Percentiles rank a stretch among this genome's conserved stretches.
These are phyloP conservation scores for Sebastes nivosus DNA, from an alignment of 2,797 vertebrate species.

Conservation along the genomic window DNA sequence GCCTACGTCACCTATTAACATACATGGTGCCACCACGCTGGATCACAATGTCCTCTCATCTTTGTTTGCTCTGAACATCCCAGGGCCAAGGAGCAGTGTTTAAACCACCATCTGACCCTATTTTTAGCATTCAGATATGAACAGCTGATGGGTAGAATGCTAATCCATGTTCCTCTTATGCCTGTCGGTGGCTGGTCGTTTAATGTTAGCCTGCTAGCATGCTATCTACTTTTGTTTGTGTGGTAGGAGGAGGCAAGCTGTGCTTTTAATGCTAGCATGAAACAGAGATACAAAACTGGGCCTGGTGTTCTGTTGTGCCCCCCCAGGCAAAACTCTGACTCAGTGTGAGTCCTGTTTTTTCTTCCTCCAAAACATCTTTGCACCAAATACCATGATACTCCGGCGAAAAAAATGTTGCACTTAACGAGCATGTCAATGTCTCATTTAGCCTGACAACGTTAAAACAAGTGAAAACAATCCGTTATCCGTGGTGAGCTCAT, in stretches of 20 bases:
- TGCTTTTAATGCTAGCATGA: slow-evolving; percentile 53
- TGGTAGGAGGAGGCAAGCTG: slow-evolving; percentile 60
- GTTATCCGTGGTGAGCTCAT: slow-evolving; percentile 7
- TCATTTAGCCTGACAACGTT: slow-evolving; percentile 8
- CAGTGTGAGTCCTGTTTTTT: slow-evolving; percentile 39
- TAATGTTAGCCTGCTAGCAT: slow-evolving; percentile 37
- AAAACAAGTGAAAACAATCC: slow-evolving; percentile 26
- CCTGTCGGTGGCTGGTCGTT: slow-evolving; percentile 34
- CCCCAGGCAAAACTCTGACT: slow-evolving; percentile 57
- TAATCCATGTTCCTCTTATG: slow-evolving; percentile 32
- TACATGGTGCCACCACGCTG: background rate
- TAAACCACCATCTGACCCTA: slow-evolving; percentile 40
- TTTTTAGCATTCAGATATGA: slow-evolving; percentile 49
- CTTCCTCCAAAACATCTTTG: slow-evolving; percentile 42
- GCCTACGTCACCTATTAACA: slow-evolving; percentile 8
- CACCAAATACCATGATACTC: slow-evolving; percentile 30
- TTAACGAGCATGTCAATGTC: slow-evolving; percentile 36
- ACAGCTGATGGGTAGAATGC: slow-evolving; percentile 36
- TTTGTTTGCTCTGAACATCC: slow-evolving; percentile 46
- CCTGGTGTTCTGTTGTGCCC: slow-evolving; percentile 53
- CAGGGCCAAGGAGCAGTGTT: slow-evolving; percentile 24
- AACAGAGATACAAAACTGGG: slow-evolving; percentile 43
- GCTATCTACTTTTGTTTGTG: slow-evolving; percentile 51
- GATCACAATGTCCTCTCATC: slow-evolving; percentile 31
- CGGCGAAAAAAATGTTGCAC: background rate